Evolutionary conservation across 2,888 invertebrate genomes (phyloP).

Genomic region (Sthenelais limicola): DNA sequence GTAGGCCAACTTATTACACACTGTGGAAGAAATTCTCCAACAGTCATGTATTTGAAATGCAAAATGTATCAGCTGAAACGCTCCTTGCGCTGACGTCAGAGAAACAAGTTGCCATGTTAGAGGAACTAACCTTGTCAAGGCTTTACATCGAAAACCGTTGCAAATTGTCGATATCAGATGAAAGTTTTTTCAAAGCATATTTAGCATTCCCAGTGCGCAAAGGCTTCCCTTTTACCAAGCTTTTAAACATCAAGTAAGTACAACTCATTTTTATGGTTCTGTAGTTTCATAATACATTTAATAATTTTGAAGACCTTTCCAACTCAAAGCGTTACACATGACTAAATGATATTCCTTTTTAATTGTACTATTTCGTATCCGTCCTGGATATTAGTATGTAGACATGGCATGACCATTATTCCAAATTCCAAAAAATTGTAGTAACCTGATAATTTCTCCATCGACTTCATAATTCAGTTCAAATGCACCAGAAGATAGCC

Average conservation of each 20-base stretch:
- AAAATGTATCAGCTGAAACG: background rate
- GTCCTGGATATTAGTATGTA: too few species aligned
- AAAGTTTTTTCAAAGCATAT: slow-evolving; percentile 17
- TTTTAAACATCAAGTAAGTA: slow-evolving; percentile 19
- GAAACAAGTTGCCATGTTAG: background rate
- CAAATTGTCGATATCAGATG: background rate
- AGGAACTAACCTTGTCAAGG: slow-evolving; percentile 14
- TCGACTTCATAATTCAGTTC: too few species aligned
- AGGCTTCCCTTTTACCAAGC: slow-evolving; percentile 18
- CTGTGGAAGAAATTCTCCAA: slow-evolving; percentile 6
- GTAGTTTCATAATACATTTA: background rate
- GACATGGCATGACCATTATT: too few species aligned
- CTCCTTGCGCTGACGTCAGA: background rate
- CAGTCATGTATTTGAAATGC: background rate
- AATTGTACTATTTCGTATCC: too few species aligned
- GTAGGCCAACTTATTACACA: slow-evolving; percentile 2
- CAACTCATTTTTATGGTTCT: background rate
- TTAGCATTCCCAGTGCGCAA: slow-evolving; percentile 16
- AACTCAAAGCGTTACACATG: too few species aligned
- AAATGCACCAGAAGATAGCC: too few species aligned
- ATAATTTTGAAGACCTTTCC: background rate
- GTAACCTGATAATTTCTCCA: too few species aligned
- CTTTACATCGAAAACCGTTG: background rate
- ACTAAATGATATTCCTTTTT: too few species aligned
- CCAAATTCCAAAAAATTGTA: too few species aligned